Evolutionary conservation across 2,797 vertebrate species (phyloP).

Genomic region (Apogon talboti): DNA sequence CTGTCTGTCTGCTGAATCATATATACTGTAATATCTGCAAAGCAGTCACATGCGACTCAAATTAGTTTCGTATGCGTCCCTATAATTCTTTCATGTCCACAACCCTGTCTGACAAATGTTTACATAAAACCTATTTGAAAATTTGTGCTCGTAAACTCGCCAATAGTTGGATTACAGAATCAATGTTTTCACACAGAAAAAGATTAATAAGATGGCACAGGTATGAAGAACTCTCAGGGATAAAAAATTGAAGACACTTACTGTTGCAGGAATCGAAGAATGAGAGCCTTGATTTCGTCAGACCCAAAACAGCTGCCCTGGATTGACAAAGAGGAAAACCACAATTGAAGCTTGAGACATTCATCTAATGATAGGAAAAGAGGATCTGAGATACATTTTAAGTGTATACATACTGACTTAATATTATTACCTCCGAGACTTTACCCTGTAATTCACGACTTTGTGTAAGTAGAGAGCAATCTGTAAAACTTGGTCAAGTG

Average conservation of each 20-base stretch:
- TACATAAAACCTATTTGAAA: not conserved
- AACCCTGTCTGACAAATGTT: not conserved
- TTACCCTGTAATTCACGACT: not conserved
- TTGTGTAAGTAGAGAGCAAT: not conserved
- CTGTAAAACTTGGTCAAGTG: not conserved
- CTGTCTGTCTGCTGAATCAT: conserved; percentile 91
- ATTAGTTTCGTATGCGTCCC: not conserved
- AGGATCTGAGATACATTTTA: not conserved
- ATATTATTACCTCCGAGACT: not conserved
- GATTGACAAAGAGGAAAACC: conserved; percentile 27
- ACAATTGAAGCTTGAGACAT: not conserved
- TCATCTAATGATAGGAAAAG: not conserved
- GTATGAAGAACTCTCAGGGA: not conserved
- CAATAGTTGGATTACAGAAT: not conserved
- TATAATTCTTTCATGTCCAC: not conserved
- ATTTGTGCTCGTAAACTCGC: not conserved
- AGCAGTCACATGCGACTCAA: conserved; percentile 1
- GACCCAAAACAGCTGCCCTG: conserved; percentile 92
- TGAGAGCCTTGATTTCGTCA: conserved; percentile 87
- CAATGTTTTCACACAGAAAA: not conserved
- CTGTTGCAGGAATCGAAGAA: conserved; percentile 91
- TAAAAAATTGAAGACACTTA: conserved; percentile 76
- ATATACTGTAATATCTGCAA: conserved; percentile 85
- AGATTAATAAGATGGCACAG: not conserved
- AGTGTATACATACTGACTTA: too few relatives aligned